Evolutionary conservation across 1,140 invertebrate species (phyloP), one percentile per base, ranked within the genome.

Genomic region (Saccostrea glomerata): DNA sequence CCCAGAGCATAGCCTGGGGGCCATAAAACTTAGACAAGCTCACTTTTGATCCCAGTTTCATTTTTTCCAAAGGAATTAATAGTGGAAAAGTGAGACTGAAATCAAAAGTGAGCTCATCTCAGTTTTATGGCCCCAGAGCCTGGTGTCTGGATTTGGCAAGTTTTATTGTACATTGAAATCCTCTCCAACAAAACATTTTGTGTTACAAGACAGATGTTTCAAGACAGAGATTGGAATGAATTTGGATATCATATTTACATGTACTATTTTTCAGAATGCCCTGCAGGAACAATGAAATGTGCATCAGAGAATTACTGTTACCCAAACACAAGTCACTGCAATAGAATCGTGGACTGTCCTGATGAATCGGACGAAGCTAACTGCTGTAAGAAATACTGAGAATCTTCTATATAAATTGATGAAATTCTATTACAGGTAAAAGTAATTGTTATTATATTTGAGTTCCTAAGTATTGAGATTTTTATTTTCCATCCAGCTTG

Each of bases 221-320:
- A 23, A 9, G 36, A 36, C 0, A 25, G 9, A 15, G 13, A 13
- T 36, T 36, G n/a, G 30, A 84, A 20, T 47, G 6, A 47, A 47
- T 47, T 55, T 23, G 11, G 23, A 84, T 84, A 0, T 7, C 55
- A 12, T 54, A 55, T 55, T 47, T 47, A 47, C 1, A 47, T 47
- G 47, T 47, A 47, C 40, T 2, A 6, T 47, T 47, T 82, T 87
- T 0, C 20, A 89, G 92, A 25, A 13, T 93, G 92, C 85, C 86
- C 88, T 1, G 77, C 36, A 17, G 87, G 77, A 12, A 86, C 66
- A 30, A 40, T 83, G 25, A 56, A 86, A 12, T 93, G 92, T 89
- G 55, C 30, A 3, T 83, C 85, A n/a, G 91, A 92, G 82, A 87
- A 91, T 36, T 92, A 84, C 73, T 93, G 92, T 86, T 86, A 91